These are phyloP conservation scores for Trichonephila clavipes DNA, from an alignment of 1,140 invertebrate genomes.

Conservation along the genomic window DNA sequence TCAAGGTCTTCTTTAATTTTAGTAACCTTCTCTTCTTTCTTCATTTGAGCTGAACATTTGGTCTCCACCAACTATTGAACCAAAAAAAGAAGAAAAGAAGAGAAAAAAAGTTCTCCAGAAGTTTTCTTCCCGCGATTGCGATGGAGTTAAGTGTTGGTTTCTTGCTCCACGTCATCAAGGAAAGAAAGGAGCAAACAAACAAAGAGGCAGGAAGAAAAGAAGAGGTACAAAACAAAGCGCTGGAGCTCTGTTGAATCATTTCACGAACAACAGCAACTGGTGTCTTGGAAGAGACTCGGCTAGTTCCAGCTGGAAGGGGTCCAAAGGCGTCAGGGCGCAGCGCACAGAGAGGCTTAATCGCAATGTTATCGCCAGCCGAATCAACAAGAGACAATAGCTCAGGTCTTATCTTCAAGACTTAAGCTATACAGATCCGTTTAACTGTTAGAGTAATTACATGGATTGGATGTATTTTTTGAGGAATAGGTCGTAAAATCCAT, in stretches of 20 bases:
- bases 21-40: background rate
- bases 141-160: background rate
- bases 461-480: background rate
- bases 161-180: background rate
- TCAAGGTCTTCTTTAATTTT: background rate
- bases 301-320: constrained; percentile 21
- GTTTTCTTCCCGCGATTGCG: background rate
- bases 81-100: background rate
- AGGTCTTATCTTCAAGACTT: background rate
- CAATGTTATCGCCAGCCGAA: background rate
- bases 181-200: constrained; percentile 15
- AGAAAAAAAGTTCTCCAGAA: background rate
- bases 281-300: constrained; percentile 11
- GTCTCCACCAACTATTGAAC: constrained; percentile 22
- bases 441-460: constrained; percentile 3
- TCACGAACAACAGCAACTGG: constrained; percentile 9
- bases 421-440: background rate
- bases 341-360: background rate
- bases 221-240: background rate
- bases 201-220: background rate
- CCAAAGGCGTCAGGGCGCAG: constrained; percentile 27
- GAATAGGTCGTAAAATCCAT: background rate
- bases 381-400: background rate
- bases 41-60: background rate
- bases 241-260: background rate